These are phyloP conservation scores for Zophobas atratus DNA, from an alignment of 1,140 invertebrate genomes.

Conservation along the genomic window DNA sequence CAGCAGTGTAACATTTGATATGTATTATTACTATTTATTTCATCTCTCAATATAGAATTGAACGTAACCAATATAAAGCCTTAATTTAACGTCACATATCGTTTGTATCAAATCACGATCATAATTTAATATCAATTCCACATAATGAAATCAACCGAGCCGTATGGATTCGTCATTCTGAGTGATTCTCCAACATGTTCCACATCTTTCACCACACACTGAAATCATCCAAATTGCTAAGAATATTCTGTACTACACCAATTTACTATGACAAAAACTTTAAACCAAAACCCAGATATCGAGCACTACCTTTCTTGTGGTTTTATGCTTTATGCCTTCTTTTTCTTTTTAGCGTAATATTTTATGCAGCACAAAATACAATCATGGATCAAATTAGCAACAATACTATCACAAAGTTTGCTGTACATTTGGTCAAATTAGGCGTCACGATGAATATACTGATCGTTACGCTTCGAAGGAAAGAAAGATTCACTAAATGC, in stretches of 20 bases:
- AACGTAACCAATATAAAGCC: no score
- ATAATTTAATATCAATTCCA: no score
- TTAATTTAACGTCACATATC: no score
- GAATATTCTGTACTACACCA: slow-evolving; percentile 16
- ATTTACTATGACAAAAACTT: slow-evolving; percentile 7
- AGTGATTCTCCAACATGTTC: neutral
- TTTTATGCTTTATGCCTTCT: slow-evolving; percentile 10
- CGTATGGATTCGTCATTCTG: neutral
- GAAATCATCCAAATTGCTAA: slow-evolving; percentile 6
- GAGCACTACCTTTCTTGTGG: neutral
- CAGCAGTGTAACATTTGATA: no score
- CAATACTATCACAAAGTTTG: neutral
- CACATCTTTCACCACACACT: slow-evolving; percentile 8
- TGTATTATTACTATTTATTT: no score
- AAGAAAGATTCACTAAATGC: neutral
- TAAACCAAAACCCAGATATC: slow-evolving; percentile 21
- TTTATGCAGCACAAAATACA: neutral
- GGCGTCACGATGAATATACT: slow-evolving; percentile 17
- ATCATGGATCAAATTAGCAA: neutral
- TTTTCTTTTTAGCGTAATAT: neutral
- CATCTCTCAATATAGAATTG: no score
- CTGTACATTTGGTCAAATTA: slow-evolving; percentile 15
- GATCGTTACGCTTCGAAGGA: neutral
- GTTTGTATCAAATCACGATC: no score
- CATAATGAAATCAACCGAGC: neutral